Conservation (phyloP, 2,797 vertebrate genomes). For the Dermochelys coriacea region DNA sequence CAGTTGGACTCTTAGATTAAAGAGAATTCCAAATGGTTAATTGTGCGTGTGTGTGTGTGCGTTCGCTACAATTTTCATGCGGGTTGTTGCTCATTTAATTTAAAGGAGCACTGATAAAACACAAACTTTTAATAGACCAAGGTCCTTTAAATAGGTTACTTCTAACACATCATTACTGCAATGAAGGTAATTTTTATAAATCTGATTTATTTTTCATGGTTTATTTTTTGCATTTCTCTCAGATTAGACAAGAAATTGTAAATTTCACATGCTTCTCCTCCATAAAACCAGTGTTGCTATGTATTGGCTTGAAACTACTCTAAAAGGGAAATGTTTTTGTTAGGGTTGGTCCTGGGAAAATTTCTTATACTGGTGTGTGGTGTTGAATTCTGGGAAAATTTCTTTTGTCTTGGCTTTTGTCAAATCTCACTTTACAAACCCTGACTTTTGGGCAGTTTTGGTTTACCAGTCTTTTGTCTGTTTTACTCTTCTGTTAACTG, state of each 20-base stretch:
- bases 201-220: neutral
- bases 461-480: neutral
- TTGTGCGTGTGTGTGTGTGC: neutral
- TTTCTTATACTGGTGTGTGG: neutral
- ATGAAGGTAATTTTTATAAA: neutral
- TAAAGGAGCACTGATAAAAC: neutral
- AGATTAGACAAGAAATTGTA: neutral
- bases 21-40: neutral
- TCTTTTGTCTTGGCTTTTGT: neutral
- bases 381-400: neutral
- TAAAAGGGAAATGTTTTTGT: neutral
- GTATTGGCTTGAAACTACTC: neutral
- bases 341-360: neutral
- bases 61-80: rapidly evolving
- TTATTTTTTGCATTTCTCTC: neutral
- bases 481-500: neutral
- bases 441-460: neutral
- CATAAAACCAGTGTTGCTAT: neutral
- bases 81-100: neutral
- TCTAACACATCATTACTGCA: neutral
- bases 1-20: neutral
- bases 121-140: too few species aligned
- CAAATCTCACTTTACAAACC: neutral
- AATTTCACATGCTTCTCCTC: neutral
- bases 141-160: neutral